A percentile compares a stretch with the other conserved stretches of the same genome.
phyloP scores from a whole-genome alignment of 2,113 vertebrate species.

The Meleagris gallopavo region DNA sequence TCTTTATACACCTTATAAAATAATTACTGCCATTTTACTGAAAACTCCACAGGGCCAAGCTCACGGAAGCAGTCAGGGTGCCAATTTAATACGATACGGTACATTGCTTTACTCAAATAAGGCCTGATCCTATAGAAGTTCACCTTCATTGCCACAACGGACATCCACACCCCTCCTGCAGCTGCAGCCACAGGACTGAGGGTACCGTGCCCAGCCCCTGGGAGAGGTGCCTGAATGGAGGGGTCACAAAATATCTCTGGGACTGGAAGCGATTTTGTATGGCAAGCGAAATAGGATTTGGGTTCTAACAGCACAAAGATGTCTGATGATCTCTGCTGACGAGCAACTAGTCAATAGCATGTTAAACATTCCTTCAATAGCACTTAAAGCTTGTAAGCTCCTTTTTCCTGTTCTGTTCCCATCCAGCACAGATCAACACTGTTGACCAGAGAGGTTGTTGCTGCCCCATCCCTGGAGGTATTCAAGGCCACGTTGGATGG shows the following conservation, averaged over 20 bases:
- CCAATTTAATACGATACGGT: conserved; percentile 27
- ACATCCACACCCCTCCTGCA: background rate
- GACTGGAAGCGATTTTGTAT: background rate
- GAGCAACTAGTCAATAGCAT: background rate
- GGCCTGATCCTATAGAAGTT: conserved; percentile 24
- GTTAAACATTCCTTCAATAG: conserved; percentile 7
- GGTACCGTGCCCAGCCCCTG: background rate
- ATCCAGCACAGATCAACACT: conserved; percentile 2
- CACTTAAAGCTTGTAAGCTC: background rate
- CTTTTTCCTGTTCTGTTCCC: background rate
- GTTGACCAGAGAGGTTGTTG: background rate
- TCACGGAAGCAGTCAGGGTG: conserved; percentile 42
- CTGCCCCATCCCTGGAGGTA: no score
- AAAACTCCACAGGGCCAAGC: conserved; percentile 29
- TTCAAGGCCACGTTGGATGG: no score
- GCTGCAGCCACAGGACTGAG: background rate
- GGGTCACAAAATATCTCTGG: background rate
- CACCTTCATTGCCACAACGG: conserved; percentile 45
- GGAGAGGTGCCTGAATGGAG: background rate
- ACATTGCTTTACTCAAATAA: conserved; percentile 15
- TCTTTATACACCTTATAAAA: conserved; percentile 54
- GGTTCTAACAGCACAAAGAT: background rate
- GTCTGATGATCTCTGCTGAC: background rate
- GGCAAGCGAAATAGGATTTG: background rate
- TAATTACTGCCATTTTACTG: conserved; percentile 57